Conservation (phyloP, 2,888 invertebrate species). For the Leucoptera coffeella region DNA sequence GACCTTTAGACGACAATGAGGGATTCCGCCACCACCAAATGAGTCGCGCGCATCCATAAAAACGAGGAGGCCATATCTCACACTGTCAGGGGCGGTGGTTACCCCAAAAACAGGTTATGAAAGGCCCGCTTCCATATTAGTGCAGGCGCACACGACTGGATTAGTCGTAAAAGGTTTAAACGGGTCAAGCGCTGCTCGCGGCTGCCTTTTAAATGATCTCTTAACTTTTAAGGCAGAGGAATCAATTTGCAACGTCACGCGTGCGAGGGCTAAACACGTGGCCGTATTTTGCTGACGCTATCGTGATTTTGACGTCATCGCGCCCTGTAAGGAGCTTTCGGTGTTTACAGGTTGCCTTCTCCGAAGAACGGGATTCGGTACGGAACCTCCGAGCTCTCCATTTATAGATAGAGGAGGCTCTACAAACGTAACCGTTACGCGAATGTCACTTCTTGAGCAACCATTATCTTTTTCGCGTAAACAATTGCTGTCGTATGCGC, state of each 20-base stretch:
- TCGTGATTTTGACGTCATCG: slow-evolving; percentile 21
- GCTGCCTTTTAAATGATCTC: neutral
- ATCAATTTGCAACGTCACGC: slow-evolving; percentile 12
- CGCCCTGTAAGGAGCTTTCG: slow-evolving; percentile 21
- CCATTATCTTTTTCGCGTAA: too few relatives aligned
- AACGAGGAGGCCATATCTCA: slow-evolving; percentile 17
- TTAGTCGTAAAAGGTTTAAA: slow-evolving; percentile 51
- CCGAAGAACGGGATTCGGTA: slow-evolving; percentile 7
- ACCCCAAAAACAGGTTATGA: slow-evolving; percentile 52
- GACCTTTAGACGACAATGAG: neutral
- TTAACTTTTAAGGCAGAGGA: slow-evolving; percentile 2
- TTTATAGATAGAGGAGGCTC: too few relatives aligned
- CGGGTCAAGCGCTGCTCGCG: slow-evolving; percentile 30
- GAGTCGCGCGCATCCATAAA: slow-evolving; percentile 10
- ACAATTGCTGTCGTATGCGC: too few relatives aligned
- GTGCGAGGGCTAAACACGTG: too few relatives aligned
- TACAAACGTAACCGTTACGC: too few relatives aligned
- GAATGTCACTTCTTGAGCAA: too few relatives aligned
- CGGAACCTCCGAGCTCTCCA: too few relatives aligned
- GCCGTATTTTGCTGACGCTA: slow-evolving; percentile 2
- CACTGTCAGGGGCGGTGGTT: slow-evolving; percentile 32
- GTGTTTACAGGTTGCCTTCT: slow-evolving; percentile 3
- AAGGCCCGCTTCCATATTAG: slow-evolving; percentile 47
- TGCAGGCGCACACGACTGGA: slow-evolving; percentile 38
- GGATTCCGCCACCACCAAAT: slow-evolving; percentile 2